These are phyloP conservation scores for Orthosia cruda DNA, from an alignment of 2,888 invertebrate genomes.

Conservation along the genomic window DNA sequence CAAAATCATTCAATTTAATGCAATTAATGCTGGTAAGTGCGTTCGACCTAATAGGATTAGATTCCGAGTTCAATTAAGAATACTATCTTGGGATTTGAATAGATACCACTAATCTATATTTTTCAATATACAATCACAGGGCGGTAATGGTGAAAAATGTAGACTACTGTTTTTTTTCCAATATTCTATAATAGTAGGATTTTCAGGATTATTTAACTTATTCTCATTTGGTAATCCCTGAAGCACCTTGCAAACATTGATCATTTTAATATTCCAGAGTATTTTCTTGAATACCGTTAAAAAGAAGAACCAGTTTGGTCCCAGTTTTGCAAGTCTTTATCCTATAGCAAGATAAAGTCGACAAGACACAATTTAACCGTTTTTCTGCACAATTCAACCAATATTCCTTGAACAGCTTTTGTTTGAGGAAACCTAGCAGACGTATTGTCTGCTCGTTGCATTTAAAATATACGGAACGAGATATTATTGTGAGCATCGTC, in stretches of 20 bases:
- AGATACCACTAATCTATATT: neutral
- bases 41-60: constrained; percentile 51
- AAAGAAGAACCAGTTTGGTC: constrained; percentile 8
- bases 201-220: neutral
- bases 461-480: constrained; percentile 33
- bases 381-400: constrained; percentile 42
- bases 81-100: constrained; percentile 52
- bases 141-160: neutral
- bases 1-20: constrained; percentile 55
- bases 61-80: constrained; percentile 49
- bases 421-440: constrained; percentile 52
- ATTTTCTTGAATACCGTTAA: neutral
- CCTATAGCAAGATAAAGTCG: constrained; percentile 14
- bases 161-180: neutral
- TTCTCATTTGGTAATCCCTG: neutral
- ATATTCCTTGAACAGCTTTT: constrained; percentile 43
- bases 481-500: constrained; percentile 15
- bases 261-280: neutral
- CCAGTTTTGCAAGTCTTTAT: constrained; percentile 12
- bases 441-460: constrained; percentile 45
- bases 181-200: neutral
- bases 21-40: constrained; percentile 51
- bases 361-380: constrained; percentile 33
- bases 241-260: no score
- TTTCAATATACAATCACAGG: neutral